A percentile compares a stretch with the other conserved stretches of the same genome.
Evolutionary conservation across 2,888 invertebrate species (phyloP).

Genomic region (Listrodromus nycthemerus): DNA sequence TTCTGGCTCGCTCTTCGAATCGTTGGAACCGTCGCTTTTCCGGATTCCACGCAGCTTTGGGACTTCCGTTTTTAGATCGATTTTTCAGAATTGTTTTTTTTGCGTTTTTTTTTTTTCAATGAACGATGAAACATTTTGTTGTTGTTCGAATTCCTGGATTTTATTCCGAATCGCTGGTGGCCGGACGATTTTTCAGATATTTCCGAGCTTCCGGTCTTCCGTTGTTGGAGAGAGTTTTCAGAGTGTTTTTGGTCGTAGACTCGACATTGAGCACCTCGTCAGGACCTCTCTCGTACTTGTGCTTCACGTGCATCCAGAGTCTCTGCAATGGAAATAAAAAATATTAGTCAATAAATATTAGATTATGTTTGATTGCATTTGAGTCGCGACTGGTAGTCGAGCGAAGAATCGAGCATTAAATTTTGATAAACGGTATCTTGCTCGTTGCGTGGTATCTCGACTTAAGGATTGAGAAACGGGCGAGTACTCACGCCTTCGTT

Average conservation of each 20-base stretch:
- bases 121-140: constrained; percentile 2
- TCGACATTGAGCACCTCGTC: constrained; percentile 40
- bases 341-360: constrained; percentile 7
- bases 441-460: not conserved
- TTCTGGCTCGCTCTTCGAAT: constrained; percentile 6
- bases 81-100: not conserved
- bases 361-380: not conserved
- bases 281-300: constrained; percentile 70
- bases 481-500: constrained; percentile 81
- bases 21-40: not conserved
- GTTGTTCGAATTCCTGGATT: not conserved
- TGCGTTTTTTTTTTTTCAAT: not conserved
- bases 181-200: constrained; percentile 5
- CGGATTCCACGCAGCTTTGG: constrained; percentile 7
- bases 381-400: not conserved
- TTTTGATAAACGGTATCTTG: not conserved
- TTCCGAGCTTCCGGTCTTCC: constrained; percentile 6
- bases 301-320: constrained; percentile 77
- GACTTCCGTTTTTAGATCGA: not conserved
- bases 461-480: not conserved
- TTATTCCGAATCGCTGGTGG: not conserved
- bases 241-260: constrained; percentile 12
- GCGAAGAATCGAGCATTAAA: constrained; percentile 2
- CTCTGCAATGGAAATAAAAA: constrained; percentile 70
- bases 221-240: not conserved